phyloP scores from a whole-genome alignment of 1,140 invertebrate genomes.

The Aphis gossypii region DNA sequence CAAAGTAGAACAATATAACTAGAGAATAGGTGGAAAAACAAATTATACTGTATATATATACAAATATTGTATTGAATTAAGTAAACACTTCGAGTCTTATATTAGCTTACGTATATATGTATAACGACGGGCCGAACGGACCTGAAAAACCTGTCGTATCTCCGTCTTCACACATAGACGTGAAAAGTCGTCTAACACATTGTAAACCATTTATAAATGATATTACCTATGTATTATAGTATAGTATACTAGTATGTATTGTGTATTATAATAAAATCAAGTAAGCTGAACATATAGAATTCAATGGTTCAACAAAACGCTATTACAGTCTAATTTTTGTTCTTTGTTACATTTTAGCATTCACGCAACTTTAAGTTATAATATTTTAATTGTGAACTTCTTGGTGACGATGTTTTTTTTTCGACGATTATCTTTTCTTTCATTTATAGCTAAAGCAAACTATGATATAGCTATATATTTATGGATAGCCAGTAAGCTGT shows the following conservation, averaged over 20 bases:
- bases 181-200: background rate
- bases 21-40: background rate
- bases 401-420: background rate
- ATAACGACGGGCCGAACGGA: background rate
- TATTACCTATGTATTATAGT: background rate
- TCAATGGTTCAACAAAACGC: background rate
- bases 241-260: background rate
- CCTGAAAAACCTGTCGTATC: background rate
- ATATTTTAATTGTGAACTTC: background rate
- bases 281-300: background rate
- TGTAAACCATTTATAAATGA: background rate
- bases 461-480: too few species aligned
- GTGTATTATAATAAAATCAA: background rate
- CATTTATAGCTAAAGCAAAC: background rate
- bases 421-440: background rate
- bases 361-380: background rate
- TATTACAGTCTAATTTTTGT: background rate
- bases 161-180: background rate
- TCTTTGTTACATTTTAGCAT: background rate
- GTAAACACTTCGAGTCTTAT: background rate
- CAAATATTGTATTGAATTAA: background rate
- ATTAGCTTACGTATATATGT: background rate
- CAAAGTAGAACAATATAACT: background rate
- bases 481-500: too few species aligned
- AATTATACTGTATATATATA: background rate